Conservation (phyloP, 2,113 vertebrate genomes). For the Aspidoscelis tigris region DNA sequence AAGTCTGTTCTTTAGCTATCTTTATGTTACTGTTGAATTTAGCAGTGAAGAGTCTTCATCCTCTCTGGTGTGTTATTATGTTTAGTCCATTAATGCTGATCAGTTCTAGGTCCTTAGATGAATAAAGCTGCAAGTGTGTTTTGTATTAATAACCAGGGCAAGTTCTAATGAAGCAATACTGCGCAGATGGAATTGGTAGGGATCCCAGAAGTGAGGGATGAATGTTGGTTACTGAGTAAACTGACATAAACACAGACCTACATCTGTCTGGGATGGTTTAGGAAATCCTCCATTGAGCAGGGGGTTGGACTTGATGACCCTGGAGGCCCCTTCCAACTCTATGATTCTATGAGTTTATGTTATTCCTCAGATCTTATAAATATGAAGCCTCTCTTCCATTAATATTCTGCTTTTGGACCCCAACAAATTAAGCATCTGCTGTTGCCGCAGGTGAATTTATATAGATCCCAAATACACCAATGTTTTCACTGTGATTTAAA, state of each 20-base stretch:
- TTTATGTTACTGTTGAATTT: slow-evolving; percentile 31
- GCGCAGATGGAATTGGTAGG: slow-evolving; percentile 7
- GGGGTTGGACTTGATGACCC: too few species aligned
- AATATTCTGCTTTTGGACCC: not conserved
- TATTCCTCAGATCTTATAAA: not conserved
- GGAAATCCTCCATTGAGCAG: too few species aligned
- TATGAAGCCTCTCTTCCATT: not conserved
- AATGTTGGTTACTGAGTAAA: not conserved
- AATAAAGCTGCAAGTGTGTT: slow-evolving; percentile 36
- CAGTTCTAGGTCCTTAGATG: slow-evolving; percentile 44
- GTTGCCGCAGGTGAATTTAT: not conserved
- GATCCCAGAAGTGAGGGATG: not conserved
- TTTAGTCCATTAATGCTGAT: slow-evolving; percentile 57
- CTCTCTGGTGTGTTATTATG: slow-evolving; percentile 51
- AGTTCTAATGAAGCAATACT: slow-evolving; percentile 16
- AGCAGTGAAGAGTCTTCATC: slow-evolving; percentile 36
- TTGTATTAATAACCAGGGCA: slow-evolving; percentile 40
- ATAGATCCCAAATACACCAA: not conserved
- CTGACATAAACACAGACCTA: not conserved
- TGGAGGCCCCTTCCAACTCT: too few species aligned
- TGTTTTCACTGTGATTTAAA: not conserved
- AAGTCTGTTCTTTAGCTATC: not conserved
- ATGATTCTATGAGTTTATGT: not conserved
- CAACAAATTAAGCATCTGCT: not conserved
- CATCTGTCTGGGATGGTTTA: too few species aligned